Conservation (phyloP, 2,888 invertebrate genomes). For the Petrolisthes cinctipes region DNA sequence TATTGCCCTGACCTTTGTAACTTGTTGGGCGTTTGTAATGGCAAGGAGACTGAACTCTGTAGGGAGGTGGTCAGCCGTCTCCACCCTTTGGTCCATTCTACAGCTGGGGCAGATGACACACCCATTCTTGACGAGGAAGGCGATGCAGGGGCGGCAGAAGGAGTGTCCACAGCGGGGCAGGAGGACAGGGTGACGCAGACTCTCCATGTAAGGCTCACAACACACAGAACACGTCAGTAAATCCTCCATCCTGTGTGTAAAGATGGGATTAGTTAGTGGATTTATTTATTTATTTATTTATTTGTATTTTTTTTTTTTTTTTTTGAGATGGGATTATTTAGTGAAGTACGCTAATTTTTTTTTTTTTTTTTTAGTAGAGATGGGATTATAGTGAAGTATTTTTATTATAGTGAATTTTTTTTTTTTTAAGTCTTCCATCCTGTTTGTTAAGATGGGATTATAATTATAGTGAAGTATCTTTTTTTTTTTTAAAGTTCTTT, state of each 20-base stretch:
- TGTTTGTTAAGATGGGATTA: too few relatives aligned
- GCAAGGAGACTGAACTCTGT: conserved; percentile 65
- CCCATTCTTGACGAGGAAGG: conserved; percentile 59
- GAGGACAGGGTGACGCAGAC: conserved; percentile 59
- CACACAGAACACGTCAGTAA: conserved; percentile 63
- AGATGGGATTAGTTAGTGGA: background rate
- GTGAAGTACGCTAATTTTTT: background rate
- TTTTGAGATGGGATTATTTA: too few relatives aligned
- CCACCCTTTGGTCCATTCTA: conserved; percentile 60
- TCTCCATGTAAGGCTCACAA: conserved; percentile 63
- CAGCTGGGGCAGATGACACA: conserved; percentile 63
- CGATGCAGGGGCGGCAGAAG: conserved; percentile 64
- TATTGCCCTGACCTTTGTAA: conserved; percentile 39
- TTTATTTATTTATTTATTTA: background rate
- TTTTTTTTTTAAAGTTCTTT: too few relatives aligned
- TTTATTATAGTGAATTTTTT: too few relatives aligned
- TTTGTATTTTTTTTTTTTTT: too few relatives aligned
- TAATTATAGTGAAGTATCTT: too few relatives aligned
- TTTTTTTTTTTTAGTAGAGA: too few relatives aligned
- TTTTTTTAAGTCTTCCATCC: too few relatives aligned
- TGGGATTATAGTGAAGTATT: too few relatives aligned
- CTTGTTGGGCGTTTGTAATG: conserved; percentile 61
- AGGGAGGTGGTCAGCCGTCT: conserved; percentile 56
- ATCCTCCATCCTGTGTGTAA: conserved; percentile 57
- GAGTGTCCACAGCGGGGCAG: conserved; percentile 65